Evolutionary conservation across 2,113 vertebrate species (phyloP), one percentile per base, ranked within the genome.

Genomic region (Festucalex cinctus): DNA sequence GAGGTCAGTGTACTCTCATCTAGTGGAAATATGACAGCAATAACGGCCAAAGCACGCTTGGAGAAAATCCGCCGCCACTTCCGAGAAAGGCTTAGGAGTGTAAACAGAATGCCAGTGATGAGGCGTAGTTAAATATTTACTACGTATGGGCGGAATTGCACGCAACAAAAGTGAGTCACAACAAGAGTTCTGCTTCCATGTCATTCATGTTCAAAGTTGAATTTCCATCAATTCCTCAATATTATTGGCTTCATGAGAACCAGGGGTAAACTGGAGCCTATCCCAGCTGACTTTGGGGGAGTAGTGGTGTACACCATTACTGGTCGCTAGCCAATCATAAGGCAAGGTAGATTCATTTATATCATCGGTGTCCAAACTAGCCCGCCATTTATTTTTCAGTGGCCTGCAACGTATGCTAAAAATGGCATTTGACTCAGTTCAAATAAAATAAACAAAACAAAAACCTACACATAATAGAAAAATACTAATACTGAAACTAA

Each of bases 51-150:
- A 82, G 17, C 1, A 39, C 39, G 51, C 57, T 74, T 43, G 26
- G 13, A 68, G 56, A 61, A 68, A 48, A 43, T n/a, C 20, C 72
- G 63, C 5, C 3, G 22, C 75, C 68, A 73, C 70, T 81, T 78
- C n/a, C 0, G 58, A 68, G 64, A 78, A 65, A 63, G 66, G 53
- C 14, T 32, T 10, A 48, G 48, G 48, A 24, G 20, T 66, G 57
- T 64, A 69, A 54, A 70, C 62, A 70, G 69, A 81, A 79, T 71
- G 66, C 46, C 63, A 68, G 58, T 65, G 41, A 41, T 80, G 74
- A 71, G 58, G 3, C 63, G 46, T 44, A 46, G 84, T 88, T 81
- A 85, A 86, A 88, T 82, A 88, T 86, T 86, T 78, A 85, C 80
- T 28, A 62, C 49, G 68, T 64, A 67, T 75, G 78, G 71, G 69